A percentile compares a stretch with the other conserved stretches of the same genome.
Evolutionary conservation across 2,888 invertebrate genomes (phyloP).

Genomic region (Linnaemya vulpina): DNA sequence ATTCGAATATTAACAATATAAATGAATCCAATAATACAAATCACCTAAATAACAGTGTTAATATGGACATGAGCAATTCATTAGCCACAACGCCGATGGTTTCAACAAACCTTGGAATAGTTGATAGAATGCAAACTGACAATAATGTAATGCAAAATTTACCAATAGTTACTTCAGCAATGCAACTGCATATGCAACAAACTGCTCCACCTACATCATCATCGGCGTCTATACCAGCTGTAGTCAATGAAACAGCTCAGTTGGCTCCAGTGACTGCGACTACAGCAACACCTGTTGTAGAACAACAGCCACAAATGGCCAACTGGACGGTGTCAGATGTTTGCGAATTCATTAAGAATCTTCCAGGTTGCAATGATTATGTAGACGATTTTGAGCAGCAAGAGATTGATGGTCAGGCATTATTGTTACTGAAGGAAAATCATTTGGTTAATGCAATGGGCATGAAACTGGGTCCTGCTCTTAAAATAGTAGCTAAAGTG

Average conservation of each 20-base stretch:
- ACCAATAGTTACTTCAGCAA: conserved; percentile 42
- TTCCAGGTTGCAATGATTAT: conserved; percentile 95
- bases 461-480: conserved; percentile 97
- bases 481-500: conserved; percentile 97
- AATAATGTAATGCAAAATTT: conserved; percentile 52
- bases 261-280: conserved; percentile 18
- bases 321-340: conserved; percentile 91
- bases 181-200: conserved; percentile 40
- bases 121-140: conserved; percentile 76
- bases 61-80: conserved; percentile 48
- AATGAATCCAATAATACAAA: conserved; percentile 33
- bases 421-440: conserved; percentile 95
- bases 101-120: conserved; percentile 25
- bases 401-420: conserved; percentile 97
- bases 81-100: conserved; percentile 28
- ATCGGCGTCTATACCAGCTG: conserved; percentile 21
- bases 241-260: conserved; percentile 43
- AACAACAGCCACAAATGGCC: conserved; percentile 79
- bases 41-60: conserved; percentile 24
- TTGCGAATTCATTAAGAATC: conserved; percentile 92
- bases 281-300: conserved; percentile 49
- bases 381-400: conserved; percentile 97
- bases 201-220: conserved; percentile 18
- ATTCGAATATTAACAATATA: conserved; percentile 60
- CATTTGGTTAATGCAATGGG: conserved; percentile 97